These are phyloP conservation scores for Spinibarbus caldwelli DNA, from an alignment of 2,797 vertebrate genomes.

Conservation along the genomic window DNA sequence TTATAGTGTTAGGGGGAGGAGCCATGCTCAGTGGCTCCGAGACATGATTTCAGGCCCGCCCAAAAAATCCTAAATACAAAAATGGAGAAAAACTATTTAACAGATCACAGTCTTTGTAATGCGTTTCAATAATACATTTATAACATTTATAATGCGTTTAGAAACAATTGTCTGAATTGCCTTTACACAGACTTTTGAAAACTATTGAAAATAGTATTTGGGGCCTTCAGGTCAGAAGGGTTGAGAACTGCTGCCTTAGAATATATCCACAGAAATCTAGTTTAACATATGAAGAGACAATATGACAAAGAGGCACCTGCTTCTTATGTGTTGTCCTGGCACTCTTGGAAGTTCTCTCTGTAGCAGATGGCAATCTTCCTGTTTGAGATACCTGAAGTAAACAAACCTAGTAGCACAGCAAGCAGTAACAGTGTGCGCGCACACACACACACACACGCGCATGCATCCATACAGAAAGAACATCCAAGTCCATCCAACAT, in stretches of 20 bases:
- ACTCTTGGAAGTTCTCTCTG: conserved; percentile 5
- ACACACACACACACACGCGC: background rate
- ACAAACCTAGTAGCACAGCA: conserved; percentile 26
- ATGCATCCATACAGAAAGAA: background rate
- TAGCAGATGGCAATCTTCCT: conserved; percentile 22
- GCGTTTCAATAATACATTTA: background rate
- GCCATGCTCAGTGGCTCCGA: background rate
- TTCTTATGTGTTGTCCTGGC: conserved; percentile 24
- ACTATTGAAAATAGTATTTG: background rate
- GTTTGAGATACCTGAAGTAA: conserved; percentile 21
- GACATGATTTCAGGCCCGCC: too few species aligned
- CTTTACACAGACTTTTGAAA: background rate
- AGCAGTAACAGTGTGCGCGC: background rate
- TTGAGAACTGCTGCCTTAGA: background rate
- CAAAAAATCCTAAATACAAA: too few species aligned
- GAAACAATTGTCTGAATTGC: background rate
- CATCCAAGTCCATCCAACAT: conserved; percentile 6
- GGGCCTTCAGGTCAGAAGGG: background rate
- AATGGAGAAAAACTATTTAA: too few species aligned
- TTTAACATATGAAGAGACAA: conserved; percentile 15
- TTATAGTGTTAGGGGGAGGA: too few species aligned
- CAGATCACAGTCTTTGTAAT: background rate
- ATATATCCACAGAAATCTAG: conserved; percentile 1
- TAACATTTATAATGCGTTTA: too few species aligned
- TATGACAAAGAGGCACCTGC: conserved; percentile 28